Evolutionary conservation across 2,797 vertebrate species (phyloP).

Genomic region (Leptatherina wallacei): DNA sequence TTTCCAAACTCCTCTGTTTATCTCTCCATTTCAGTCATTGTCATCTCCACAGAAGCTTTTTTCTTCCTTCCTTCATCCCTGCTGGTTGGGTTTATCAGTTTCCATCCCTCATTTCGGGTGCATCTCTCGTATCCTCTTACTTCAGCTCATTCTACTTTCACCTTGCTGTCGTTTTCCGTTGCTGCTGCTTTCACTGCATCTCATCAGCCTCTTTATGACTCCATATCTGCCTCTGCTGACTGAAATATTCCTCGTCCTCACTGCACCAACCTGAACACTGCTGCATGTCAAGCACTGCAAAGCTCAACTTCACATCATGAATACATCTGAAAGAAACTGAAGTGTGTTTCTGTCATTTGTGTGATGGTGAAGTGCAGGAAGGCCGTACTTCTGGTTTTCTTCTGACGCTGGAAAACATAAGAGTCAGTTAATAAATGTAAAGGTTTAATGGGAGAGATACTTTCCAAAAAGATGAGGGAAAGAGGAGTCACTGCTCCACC

Average conservation of each 20-base stretch:
- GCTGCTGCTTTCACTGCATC: not conserved
- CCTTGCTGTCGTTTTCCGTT: constrained; percentile 2
- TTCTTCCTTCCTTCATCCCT: constrained; percentile 1
- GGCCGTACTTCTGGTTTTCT: no score
- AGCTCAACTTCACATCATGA: not conserved
- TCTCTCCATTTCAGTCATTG: constrained; percentile 25
- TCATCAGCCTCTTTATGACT: constrained; percentile 6
- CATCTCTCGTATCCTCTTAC: constrained; percentile 8
- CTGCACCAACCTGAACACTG: not conserved
- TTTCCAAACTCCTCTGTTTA: constrained; percentile 8
- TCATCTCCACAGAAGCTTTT: constrained; percentile 19
- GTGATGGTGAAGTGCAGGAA: no score
- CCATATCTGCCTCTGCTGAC: not conserved
- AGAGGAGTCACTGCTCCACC: no score
- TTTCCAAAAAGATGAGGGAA: not conserved
- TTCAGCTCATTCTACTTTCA: constrained; percentile 13
- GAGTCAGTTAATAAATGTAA: not conserved
- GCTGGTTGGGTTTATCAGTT: constrained; percentile 23
- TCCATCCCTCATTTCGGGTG: not conserved
- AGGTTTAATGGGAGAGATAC: not conserved
- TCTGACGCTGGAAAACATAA: no score
- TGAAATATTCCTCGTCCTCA: not conserved
- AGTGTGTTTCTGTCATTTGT: not conserved
- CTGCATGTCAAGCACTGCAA: not conserved
- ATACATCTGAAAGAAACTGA: not conserved